phyloP scores from a whole-genome alignment of 2,797 vertebrate genomes.

The Ibycter americanus region DNA sequence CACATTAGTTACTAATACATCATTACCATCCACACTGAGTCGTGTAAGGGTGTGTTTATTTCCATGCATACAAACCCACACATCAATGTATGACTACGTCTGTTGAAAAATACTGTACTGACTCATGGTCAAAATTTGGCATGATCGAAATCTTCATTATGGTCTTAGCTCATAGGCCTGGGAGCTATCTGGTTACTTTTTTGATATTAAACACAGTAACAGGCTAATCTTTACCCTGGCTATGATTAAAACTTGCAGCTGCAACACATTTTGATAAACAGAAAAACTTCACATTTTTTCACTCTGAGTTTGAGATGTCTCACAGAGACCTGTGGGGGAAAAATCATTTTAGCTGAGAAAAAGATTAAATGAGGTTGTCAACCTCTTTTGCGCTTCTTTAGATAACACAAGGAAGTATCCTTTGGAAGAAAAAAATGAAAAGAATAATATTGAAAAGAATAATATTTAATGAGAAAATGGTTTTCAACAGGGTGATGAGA shows the following conservation, averaged over 20 bases:
- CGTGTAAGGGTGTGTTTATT: background rate
- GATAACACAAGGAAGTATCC: background rate
- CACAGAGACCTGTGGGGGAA: background rate
- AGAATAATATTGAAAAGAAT: background rate
- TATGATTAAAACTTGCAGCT: background rate
- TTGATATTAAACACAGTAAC: background rate
- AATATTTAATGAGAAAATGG: background rate
- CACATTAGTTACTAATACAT: background rate
- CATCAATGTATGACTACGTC: background rate
- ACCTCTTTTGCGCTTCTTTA: background rate
- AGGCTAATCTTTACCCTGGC: background rate
- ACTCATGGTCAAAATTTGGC: background rate
- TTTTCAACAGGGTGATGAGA: background rate
- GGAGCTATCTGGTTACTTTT: background rate
- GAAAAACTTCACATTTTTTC: background rate
- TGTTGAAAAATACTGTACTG: background rate
- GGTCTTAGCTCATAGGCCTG: background rate
- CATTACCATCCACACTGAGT: background rate
- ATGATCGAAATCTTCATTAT: background rate
- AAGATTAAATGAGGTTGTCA: conserved; percentile 31
- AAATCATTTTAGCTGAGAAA: background rate
- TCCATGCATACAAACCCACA: background rate
- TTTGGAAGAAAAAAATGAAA: background rate
- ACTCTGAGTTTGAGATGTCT: background rate
- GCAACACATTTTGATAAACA: background rate